phyloP scores from a whole-genome alignment of 2,113 vertebrate genomes.

The Mastomys natalensis region DNA sequence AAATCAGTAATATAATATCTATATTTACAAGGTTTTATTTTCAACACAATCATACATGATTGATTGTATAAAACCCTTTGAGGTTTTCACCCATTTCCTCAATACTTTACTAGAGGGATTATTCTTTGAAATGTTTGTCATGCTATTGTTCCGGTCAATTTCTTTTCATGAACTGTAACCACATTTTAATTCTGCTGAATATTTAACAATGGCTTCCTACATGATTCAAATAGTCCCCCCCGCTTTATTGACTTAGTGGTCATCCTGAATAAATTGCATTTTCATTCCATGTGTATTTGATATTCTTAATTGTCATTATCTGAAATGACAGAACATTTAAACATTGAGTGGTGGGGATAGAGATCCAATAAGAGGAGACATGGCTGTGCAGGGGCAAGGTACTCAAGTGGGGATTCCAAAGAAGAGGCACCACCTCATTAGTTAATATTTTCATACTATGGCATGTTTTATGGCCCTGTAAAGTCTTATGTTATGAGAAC shows the following conservation, averaged over 20 bases:
- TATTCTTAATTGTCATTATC: not conserved
- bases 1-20: not conserved
- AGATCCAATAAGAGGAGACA: not conserved
- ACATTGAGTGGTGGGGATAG: not conserved
- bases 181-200: not conserved
- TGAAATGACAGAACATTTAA: not conserved
- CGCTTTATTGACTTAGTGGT: conserved; percentile 22
- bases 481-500: not conserved
- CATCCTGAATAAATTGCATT: not conserved
- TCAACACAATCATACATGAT: not conserved
- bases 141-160: not conserved
- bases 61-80: conserved; percentile 30
- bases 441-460: conserved; percentile 23
- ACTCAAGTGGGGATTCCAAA: not conserved
- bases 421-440: not conserved
- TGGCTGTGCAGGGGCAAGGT: not conserved
- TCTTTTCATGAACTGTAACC: not conserved
- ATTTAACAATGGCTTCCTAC: not conserved
- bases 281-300: not conserved
- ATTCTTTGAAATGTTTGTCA: not conserved
- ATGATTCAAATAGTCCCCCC: not conserved
- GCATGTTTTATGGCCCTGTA: not conserved
- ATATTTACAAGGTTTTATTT: not conserved
- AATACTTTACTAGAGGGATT: conserved; percentile 13
- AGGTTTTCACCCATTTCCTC: not conserved